These are phyloP conservation scores for Zosterops pallidus DNA, from an alignment of 2,113 vertebrate species.

Conservation along the genomic window DNA sequence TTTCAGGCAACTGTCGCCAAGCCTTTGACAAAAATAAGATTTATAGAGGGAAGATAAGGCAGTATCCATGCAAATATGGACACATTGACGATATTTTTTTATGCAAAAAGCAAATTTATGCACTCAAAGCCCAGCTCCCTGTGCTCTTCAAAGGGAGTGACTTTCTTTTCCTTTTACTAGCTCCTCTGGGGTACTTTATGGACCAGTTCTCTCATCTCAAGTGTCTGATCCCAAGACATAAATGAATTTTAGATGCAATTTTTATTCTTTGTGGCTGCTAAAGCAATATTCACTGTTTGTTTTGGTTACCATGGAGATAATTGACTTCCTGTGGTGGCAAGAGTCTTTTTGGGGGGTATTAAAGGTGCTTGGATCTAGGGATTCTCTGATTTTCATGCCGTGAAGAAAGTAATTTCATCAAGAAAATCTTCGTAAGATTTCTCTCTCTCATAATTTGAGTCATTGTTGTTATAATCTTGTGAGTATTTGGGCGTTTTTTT, in stretches of 20 bases:
- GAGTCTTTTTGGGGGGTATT: conserved; percentile 66
- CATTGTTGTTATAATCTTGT: conserved; percentile 39
- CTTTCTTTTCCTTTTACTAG: conserved; percentile 68
- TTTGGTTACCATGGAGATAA: conserved; percentile 77
- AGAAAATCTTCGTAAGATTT: conserved; percentile 45
- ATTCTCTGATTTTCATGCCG: conserved; percentile 71
- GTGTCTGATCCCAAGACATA: conserved; percentile 71
- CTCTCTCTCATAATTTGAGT: conserved; percentile 41
- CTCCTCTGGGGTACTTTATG: conserved; percentile 68
- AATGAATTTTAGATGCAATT: conserved; percentile 77
- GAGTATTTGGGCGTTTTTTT: conserved; percentile 30
- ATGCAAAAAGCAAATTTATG: conserved; percentile 33
- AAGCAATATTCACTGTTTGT: conserved; percentile 75
- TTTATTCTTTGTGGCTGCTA: conserved; percentile 70
- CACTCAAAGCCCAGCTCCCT: conserved; percentile 21
- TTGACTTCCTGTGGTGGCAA: conserved; percentile 69
- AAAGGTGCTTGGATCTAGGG: conserved; percentile 52
- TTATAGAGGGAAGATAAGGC: conserved; percentile 37
- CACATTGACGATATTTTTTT: not conserved
- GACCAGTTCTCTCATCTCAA: conserved; percentile 72
- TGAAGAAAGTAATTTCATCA: conserved; percentile 64
- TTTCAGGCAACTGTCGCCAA: conserved; percentile 41
- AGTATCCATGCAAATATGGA: conserved; percentile 42
- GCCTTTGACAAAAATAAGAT: conserved; percentile 32
- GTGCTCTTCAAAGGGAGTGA: conserved; percentile 31